Conservation (phyloP, 2,113 vertebrate species). For the Marcusenius ussheri region DNA sequence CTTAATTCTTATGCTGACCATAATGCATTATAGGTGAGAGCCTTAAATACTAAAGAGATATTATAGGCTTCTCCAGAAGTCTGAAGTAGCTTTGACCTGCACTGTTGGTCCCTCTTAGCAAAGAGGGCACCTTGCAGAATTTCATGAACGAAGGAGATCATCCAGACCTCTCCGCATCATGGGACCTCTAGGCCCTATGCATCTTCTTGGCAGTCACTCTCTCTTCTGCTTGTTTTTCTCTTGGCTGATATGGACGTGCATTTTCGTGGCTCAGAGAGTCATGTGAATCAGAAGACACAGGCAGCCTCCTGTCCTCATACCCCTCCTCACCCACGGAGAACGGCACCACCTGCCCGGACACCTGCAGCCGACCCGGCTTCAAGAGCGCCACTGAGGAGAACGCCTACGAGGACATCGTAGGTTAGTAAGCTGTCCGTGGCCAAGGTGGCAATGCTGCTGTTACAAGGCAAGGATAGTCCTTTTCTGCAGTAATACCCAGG, state of each 20-base stretch:
- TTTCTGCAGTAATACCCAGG: background rate
- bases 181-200: background rate
- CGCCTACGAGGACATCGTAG: conserved; percentile 94
- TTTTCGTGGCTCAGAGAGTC: conserved; percentile 67
- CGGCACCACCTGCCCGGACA: conserved; percentile 67
- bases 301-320: conserved; percentile 75
- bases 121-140: background rate
- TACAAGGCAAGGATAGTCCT: background rate
- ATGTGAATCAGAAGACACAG: conserved; percentile 84
- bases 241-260: background rate
- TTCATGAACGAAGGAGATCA: background rate
- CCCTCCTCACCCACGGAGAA: conserved; percentile 85
- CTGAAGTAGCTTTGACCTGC: conserved; percentile 32
- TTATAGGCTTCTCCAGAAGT: conserved; percentile 12
- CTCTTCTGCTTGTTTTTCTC: conserved; percentile 4
- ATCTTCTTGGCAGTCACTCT: background rate
- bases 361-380: conserved; percentile 72
- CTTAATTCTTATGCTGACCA: background rate
- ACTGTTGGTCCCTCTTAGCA: conserved; percentile 29
- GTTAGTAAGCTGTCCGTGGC: conserved; percentile 58
- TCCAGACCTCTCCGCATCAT: background rate
- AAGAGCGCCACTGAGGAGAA: conserved; percentile 99
- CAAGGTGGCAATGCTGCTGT: background rate
- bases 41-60: conserved; percentile 4
- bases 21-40: background rate